phyloP scores from a whole-genome alignment of 2,113 vertebrate species.

The Athene cunicularia region DNA sequence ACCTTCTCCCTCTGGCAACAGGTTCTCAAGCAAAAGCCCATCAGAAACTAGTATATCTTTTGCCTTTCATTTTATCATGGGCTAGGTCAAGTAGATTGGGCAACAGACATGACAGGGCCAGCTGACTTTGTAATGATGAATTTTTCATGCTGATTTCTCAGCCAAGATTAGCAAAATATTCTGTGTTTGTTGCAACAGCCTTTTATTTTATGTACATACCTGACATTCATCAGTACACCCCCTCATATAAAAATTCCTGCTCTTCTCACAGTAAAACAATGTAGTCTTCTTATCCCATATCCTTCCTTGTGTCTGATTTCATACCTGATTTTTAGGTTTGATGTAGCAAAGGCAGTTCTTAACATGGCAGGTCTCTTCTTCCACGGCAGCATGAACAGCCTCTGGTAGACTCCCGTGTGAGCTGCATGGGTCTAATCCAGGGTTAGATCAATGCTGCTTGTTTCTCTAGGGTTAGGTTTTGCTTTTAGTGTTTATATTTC shows the following conservation, averaged over 20 bases:
- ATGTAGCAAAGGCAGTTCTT: not conserved
- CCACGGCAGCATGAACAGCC: not conserved
- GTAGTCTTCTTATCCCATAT: not conserved
- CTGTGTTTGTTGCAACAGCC: conserved; percentile 8
- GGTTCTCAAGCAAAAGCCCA: not conserved
- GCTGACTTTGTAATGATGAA: conserved; percentile 1
- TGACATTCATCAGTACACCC: not conserved
- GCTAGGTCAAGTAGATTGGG: conserved; percentile 13
- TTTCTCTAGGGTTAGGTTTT: conserved; percentile 1
- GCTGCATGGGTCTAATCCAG: not conserved
- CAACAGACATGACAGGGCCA: conserved; percentile 2
- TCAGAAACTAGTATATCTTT: not conserved
- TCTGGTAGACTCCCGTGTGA: not conserved
- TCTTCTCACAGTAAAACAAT: not conserved
- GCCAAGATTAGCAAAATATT: conserved; percentile 56
- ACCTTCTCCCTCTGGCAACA: not conserved
- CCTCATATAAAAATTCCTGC: not conserved
- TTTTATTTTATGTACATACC: conserved; percentile 45
- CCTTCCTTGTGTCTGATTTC: not conserved
- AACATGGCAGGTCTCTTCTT: not conserved
- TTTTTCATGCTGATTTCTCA: conserved; percentile 42
- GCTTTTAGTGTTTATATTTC: conserved; percentile 17
- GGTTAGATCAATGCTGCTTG: not conserved
- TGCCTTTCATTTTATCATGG: not conserved
- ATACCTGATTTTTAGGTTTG: not conserved